phyloP scores from a whole-genome alignment of 1,140 invertebrate species.

The Scaptomyza pallida region DNA sequence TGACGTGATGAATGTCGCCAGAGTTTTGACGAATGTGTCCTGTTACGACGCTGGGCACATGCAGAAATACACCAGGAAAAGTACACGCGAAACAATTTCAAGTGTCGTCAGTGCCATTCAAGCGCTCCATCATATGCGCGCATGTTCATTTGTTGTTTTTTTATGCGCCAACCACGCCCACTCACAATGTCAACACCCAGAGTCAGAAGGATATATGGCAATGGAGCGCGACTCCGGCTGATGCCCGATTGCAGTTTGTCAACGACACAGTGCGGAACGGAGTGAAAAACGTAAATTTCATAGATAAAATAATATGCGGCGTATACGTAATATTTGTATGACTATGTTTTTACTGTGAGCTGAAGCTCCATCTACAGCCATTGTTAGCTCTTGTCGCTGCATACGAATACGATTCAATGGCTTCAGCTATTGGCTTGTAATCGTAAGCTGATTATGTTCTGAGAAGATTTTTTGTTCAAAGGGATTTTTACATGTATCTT shows the following conservation, averaged over 20 bases:
- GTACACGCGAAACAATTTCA: conserved; percentile 68
- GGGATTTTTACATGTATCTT: conserved; percentile 36
- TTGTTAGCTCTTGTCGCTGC: not conserved
- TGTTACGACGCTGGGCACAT: conserved; percentile 14
- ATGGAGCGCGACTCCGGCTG: conserved; percentile 25
- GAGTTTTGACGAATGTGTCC: conserved; percentile 68
- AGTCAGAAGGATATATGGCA: conserved; percentile 33
- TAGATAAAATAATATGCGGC: conserved; percentile 33
- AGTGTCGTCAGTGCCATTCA: conserved; percentile 66
- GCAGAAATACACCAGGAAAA: not conserved
- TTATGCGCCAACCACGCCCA: not conserved
- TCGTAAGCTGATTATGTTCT: conserved; percentile 61
- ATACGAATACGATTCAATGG: not conserved
- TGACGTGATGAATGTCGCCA: conserved; percentile 78
- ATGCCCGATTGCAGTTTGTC: conserved; percentile 64
- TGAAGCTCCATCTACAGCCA: not conserved
- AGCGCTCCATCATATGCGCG: conserved; percentile 59
- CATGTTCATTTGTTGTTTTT: conserved; percentile 71
- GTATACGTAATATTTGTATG: conserved; percentile 43
- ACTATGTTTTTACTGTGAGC: not conserved
- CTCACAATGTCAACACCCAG: conserved; percentile 14
- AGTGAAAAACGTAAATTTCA: conserved; percentile 2
- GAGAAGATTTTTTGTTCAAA: conserved; percentile 32
- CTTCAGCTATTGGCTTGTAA: conserved; percentile 20
- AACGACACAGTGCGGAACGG: conserved; percentile 24